Evolutionary conservation across 2,113 vertebrate genomes (phyloP).

Genomic region (Cinclus cinclus): DNA sequence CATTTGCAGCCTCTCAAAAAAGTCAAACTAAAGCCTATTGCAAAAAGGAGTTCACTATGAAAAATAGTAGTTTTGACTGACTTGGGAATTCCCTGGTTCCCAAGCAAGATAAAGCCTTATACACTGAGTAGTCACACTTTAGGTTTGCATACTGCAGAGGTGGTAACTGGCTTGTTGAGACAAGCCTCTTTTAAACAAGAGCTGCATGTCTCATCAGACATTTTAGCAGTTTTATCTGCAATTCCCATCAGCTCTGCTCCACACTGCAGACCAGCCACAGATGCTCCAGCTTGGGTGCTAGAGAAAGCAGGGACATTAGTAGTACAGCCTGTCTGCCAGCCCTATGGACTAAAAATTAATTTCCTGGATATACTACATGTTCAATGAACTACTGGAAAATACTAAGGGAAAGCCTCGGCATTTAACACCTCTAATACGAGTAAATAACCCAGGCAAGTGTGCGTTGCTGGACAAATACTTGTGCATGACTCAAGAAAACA

Average conservation of each 20-base stretch:
- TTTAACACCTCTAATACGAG: neutral
- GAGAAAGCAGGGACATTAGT: neutral
- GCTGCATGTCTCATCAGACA: neutral
- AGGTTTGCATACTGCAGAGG: slow-evolving; percentile 24
- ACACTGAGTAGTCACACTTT: neutral
- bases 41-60: neutral
- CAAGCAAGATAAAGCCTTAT: slow-evolving; percentile 2
- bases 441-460: neutral
- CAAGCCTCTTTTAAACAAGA: slow-evolving; percentile 32
- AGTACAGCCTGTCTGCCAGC: neutral
- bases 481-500: neutral
- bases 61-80: neutral
- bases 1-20: neutral
- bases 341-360: neutral
- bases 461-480: neutral
- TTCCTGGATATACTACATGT: neutral
- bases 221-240: neutral
- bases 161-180: slow-evolving; percentile 48
- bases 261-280: rapidly evolving
- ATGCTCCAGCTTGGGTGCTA: neutral
- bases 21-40: neutral
- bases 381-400: neutral
- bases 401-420: neutral
- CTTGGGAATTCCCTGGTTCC: neutral
- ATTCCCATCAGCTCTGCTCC: neutral